Conservation (phyloP, 2,113 vertebrate species). For the Neofelis nebulosa region DNA sequence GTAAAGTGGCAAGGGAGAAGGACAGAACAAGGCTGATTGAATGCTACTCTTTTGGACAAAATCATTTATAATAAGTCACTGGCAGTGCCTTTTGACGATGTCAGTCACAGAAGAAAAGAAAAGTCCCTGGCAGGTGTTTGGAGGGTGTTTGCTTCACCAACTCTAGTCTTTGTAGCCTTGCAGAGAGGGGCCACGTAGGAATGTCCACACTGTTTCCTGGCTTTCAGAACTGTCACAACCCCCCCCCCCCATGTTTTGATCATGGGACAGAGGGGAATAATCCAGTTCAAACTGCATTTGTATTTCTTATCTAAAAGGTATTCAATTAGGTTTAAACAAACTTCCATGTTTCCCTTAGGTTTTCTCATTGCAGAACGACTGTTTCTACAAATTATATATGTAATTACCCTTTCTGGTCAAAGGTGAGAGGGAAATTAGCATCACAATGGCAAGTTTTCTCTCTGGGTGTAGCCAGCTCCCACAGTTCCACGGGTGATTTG, state of each 20-base stretch:
- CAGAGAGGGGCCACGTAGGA: background rate
- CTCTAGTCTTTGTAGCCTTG: background rate
- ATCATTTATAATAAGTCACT: background rate
- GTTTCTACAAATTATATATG: slow-evolving; percentile 1
- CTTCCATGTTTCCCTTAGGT: background rate
- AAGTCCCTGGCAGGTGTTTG: background rate
- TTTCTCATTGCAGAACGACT: slow-evolving; percentile 6
- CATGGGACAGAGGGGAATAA: background rate
- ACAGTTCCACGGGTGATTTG: background rate
- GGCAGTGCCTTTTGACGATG: background rate
- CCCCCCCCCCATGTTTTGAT: background rate
- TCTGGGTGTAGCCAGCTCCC: background rate
- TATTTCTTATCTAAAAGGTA: slow-evolving; percentile 23
- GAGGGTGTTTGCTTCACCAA: background rate
- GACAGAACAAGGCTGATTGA: background rate
- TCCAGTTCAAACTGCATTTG: background rate
- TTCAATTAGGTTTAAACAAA: slow-evolving; percentile 23
- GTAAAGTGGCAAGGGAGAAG: background rate
- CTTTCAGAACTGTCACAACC: background rate
- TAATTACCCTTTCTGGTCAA: slow-evolving; percentile 17
- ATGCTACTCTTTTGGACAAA: background rate
- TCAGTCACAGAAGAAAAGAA: background rate
- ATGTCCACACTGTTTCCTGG: background rate
- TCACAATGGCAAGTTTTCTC: background rate
- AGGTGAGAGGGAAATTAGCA: slow-evolving; percentile 14